These are phyloP conservation scores for Poecilia wingei DNA, from an alignment of 2,797 vertebrate species.

Conservation along the genomic window DNA sequence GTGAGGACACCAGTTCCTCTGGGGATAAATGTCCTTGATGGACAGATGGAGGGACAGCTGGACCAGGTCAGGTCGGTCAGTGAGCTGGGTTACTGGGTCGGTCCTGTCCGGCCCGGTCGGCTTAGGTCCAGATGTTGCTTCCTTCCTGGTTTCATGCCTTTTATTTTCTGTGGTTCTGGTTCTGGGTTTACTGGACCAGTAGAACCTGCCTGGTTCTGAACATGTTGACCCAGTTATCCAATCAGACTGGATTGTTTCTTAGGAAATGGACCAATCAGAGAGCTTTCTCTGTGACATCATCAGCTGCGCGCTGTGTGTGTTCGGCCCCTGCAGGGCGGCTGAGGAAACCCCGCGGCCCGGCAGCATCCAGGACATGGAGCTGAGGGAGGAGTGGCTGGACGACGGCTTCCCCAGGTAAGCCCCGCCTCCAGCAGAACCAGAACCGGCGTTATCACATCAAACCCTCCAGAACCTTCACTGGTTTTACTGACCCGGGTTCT, in stretches of 20 bases:
- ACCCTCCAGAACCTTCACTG: background rate
- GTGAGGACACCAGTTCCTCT: too few relatives aligned
- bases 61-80: too few relatives aligned
- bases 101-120: too few relatives aligned
- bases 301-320: background rate
- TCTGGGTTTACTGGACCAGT: background rate
- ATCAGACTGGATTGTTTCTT: background rate
- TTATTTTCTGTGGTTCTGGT: background rate
- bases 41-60: background rate
- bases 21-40: too few relatives aligned
- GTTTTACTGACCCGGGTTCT: background rate
- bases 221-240: background rate
- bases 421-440: background rate
- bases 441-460: too few relatives aligned
- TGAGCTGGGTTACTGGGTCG: too few relatives aligned
- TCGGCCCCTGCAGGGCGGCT: conserved; percentile 48
- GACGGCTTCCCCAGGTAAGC: conserved; percentile 79
- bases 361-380: conserved; percentile 76
- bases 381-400: conserved; percentile 82
- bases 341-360: conserved; percentile 1
- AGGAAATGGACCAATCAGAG: background rate
- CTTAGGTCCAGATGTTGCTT: background rate
- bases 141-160: background rate
- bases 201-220: background rate
- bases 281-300: background rate